Evolutionary conservation across 2,888 invertebrate genomes (phyloP).

Genomic region (Protodeltote pygarga): DNA sequence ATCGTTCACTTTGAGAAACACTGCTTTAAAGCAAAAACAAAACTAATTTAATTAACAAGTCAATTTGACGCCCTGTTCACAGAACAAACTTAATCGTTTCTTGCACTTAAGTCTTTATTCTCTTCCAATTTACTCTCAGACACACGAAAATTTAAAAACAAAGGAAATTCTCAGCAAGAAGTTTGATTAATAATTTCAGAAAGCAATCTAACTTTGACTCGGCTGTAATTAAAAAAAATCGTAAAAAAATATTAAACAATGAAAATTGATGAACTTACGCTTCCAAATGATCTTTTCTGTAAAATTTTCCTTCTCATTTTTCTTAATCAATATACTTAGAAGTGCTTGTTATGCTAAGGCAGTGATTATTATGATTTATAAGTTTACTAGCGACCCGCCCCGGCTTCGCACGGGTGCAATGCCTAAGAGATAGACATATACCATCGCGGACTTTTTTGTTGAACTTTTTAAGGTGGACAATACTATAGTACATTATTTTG

Average conservation of each 20-base stretch:
- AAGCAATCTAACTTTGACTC: slow-evolving; percentile 58
- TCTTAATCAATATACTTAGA: no score
- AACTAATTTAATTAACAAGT: slow-evolving; percentile 13
- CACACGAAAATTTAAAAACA: slow-evolving; percentile 15
- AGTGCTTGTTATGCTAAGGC: no score
- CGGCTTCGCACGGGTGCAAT: no score
- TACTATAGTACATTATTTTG: no score
- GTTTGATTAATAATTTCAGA: slow-evolving; percentile 53
- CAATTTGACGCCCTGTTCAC: slow-evolving; percentile 4
- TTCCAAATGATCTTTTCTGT: slow-evolving; percentile 16
- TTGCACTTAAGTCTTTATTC: slow-evolving; percentile 8
- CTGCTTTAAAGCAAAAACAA: not conserved
- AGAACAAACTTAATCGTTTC: not conserved
- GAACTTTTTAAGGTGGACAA: no score
- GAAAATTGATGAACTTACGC: slow-evolving; percentile 44
- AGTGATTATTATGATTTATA: no score
- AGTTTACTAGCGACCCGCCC: no score
- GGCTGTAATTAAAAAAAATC: slow-evolving; percentile 58
- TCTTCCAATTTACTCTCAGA: slow-evolving; percentile 11
- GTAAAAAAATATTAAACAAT: slow-evolving; percentile 52
- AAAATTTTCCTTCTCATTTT: no score
- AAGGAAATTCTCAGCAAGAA: slow-evolving; percentile 41
- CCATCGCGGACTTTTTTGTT: no score
- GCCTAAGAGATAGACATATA: no score
- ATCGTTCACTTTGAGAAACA: no score